phyloP scores from a whole-genome alignment of 2,888 invertebrate genomes.

The Melanostoma mellinum region DNA sequence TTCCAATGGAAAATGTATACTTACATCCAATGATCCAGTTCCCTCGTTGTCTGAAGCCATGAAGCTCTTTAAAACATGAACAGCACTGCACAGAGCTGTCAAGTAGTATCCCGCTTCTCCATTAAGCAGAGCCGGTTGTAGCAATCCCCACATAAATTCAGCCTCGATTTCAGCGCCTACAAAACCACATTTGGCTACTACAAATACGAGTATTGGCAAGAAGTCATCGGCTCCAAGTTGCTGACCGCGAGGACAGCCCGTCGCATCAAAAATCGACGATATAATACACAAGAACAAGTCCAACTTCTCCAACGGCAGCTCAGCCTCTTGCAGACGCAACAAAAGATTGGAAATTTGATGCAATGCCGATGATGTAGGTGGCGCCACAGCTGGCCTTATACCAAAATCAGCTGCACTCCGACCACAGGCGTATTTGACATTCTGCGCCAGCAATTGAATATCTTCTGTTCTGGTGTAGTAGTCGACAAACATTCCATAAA shows the following conservation, averaged over 20 bases:
- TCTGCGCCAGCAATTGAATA: slow-evolving; percentile 86
- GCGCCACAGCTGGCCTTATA: slow-evolving; percentile 86
- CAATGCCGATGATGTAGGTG: slow-evolving; percentile 89
- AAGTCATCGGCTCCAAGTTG: slow-evolving; percentile 93
- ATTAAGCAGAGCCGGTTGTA: slow-evolving; percentile 94
- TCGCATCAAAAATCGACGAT: slow-evolving; percentile 92
- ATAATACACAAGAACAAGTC: slow-evolving; percentile 95
- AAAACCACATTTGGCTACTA: slow-evolving; percentile 93
- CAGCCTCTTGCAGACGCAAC: slow-evolving; percentile 93
- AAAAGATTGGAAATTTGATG: slow-evolving; percentile 91
- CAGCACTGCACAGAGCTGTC: slow-evolving; percentile 95
- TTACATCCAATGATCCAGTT: slow-evolving; percentile 81
- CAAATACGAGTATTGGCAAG: slow-evolving; percentile 95
- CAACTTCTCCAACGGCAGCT: slow-evolving; percentile 95
- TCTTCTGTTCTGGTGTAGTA: slow-evolving; percentile 91
- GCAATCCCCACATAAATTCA: slow-evolving; percentile 96
- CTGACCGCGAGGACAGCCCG: slow-evolving; percentile 80
- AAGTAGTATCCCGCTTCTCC: slow-evolving; percentile 98
- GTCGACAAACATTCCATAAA: slow-evolving; percentile 93
- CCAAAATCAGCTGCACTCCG: slow-evolving; percentile 80
- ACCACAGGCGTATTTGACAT: slow-evolving; percentile 81
- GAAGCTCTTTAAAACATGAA: slow-evolving; percentile 83
- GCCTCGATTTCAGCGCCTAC: slow-evolving; percentile 97
- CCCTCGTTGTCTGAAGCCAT: slow-evolving; percentile 81
- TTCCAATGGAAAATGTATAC: slow-evolving; percentile 63